A percentile compares a stretch with the other conserved stretches of the same genome.
These are phyloP conservation scores for Eublepharis macularius DNA, from an alignment of 2,113 vertebrate genomes.

Conservation along the genomic window DNA sequence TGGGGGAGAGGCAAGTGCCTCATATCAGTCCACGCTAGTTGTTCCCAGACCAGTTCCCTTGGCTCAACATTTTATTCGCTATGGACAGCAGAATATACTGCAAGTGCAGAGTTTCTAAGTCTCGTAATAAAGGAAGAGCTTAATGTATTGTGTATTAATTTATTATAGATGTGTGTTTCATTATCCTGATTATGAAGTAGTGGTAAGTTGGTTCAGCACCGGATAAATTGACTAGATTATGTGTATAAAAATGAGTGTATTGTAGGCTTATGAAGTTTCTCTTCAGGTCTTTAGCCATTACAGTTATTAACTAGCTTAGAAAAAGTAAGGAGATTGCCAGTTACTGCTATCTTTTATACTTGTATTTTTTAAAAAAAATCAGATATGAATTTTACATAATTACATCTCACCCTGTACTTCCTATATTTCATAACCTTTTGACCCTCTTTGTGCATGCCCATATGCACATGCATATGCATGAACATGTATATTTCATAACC, in stretches of 20 bases:
- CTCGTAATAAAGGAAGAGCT: neutral
- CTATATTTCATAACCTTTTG: too few species aligned
- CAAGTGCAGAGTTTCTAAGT: neutral
- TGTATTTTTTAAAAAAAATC: too few species aligned
- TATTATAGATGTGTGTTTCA: neutral
- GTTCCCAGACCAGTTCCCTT: constrained; percentile 1
- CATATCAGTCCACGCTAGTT: neutral
- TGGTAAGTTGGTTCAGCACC: neutral
- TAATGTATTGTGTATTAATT: neutral
- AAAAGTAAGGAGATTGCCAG: too few species aligned
- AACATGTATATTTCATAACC: too few species aligned
- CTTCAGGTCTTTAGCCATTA: too few species aligned
- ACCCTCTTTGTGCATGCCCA: too few species aligned
- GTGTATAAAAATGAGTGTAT: neutral
- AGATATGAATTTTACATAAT: too few species aligned
- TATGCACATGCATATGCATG: too few species aligned
- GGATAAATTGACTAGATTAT: neutral
- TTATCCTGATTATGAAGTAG: neutral
- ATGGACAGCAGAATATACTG: neutral
- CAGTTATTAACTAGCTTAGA: too few species aligned
- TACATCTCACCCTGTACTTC: too few species aligned
- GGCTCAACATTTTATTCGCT: neutral
- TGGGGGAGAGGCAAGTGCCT: neutral
- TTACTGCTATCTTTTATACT: too few species aligned
- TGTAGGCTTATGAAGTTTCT: neutral